Base-by-base conservation (phyloP, 2,113 vertebrate genomes). In the Vicugna pacos region DNA sequence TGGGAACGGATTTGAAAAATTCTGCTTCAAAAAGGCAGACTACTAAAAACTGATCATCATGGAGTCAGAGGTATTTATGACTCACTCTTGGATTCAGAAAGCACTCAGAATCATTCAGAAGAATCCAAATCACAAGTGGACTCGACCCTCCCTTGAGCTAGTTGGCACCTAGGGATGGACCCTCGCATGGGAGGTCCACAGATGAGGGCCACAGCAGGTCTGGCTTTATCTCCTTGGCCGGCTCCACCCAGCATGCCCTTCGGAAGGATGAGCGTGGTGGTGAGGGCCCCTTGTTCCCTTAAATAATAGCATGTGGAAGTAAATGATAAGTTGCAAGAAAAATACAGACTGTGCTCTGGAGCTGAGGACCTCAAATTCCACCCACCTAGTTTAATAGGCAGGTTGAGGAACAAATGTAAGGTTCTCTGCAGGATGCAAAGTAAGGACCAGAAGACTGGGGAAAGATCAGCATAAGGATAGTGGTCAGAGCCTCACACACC, bases 111-210 rank as follows among this genome's bases (percentile, higher is more conserved):
- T n/a, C 26, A 4, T 42, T 24, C 22, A 62, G 60, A 62, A 62
- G 26, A 62, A 30, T 26, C 20, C 62, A 16, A 6, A 52, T 85
- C 46, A 85, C 58, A 2, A 16, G 14, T 26, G 32, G 65, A 16
- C 52, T 3, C 15, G n/a, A 56, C 52, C 52, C 17, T 58, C 52
- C 52, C 76, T 9, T 35, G 50, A 9, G 16, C 5, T 28, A 17
- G 46, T 11, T 9, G 28, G 64, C 65, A 35, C 22, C 62, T 20
- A 52, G 67, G 20, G 82, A 17, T 30, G 2, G 20, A 28, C 54
- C 16, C 16, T 2, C 8, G 20, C 11, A 10, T 0, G 1, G 3
- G 28, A 70, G 35, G 13, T 8, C 70, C 72, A 7, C 3, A 16
- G 22, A 17, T 32, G 3, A 13, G 2, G 16, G 58, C 38, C 35